Percentiles rank a stretch among this genome's conserved stretches.
These are phyloP conservation scores for Spialia ferax DNA, from an alignment of 2,888 invertebrate species.

Conservation along the genomic window DNA sequence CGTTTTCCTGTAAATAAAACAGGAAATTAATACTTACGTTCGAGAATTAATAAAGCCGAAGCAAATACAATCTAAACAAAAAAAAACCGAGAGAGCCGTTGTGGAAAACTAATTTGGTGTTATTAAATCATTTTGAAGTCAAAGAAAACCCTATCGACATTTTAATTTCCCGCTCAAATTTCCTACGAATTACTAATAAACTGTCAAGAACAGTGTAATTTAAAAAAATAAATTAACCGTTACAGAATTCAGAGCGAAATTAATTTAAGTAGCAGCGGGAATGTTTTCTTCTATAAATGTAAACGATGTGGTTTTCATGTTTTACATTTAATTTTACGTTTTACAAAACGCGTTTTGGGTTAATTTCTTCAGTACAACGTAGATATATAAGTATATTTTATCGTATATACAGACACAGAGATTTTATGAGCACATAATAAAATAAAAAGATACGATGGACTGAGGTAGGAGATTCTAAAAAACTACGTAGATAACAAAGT, in stretches of 20 bases:
- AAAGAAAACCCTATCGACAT: conserved; percentile 26
- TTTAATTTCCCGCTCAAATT: conserved; percentile 23
- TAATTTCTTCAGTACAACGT: neutral
- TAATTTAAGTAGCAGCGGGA: neutral
- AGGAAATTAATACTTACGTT: neutral
- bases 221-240: conserved; percentile 20
- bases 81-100: conserved; percentile 1
- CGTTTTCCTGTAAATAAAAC: neutral
- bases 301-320: conserved; percentile 5
- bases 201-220: conserved; percentile 22
- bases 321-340: conserved; percentile 7
- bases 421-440: too few species aligned
- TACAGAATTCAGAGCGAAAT: conserved; percentile 4
- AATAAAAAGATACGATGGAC: too few species aligned
- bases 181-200: conserved; percentile 18
- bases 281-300: neutral
- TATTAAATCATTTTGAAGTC: conserved; percentile 22
- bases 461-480: too few species aligned
- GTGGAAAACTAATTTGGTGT: conserved; percentile 14
- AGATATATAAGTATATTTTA: neutral
- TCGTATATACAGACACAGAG: too few species aligned
- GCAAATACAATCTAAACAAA: neutral
- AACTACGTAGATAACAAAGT: too few species aligned
- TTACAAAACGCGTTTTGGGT: neutral
- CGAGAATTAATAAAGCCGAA: neutral